A percentile compares a stretch with the other conserved stretches of the same genome.
Evolutionary conservation across 2,113 vertebrate species (phyloP).

Genomic region (Cyphomyrus plagiostoma): DNA sequence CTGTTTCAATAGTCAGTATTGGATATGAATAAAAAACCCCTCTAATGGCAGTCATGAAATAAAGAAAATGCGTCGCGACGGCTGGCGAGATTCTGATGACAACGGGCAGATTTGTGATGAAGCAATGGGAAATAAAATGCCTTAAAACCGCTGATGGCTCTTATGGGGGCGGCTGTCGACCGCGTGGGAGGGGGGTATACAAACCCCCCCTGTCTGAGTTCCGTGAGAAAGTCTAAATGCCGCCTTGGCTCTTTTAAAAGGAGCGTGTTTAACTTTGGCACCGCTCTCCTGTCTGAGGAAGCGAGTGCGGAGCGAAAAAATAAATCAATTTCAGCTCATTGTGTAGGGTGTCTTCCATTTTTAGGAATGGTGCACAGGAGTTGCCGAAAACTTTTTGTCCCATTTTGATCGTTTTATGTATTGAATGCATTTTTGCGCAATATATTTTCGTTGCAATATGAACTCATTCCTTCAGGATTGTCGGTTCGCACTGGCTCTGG

Average conservation of each 20-base stretch:
- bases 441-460: neutral
- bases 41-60: conserved; percentile 27
- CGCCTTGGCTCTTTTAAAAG: neutral
- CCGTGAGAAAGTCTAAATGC: neutral
- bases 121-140: conserved; percentile 15
- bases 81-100: conserved; percentile 5
- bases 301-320: neutral
- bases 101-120: conserved; percentile 9
- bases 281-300: neutral
- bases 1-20: conserved; percentile 30
- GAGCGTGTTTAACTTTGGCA: neutral
- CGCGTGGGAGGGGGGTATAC: neutral
- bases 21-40: conserved; percentile 30
- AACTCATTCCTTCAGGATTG: neutral
- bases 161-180: neutral
- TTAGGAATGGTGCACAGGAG: neutral
- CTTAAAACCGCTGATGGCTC: neutral
- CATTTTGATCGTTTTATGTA: neutral
- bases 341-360: neutral
- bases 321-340: neutral
- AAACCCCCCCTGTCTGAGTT: neutral
- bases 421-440: neutral
- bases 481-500: neutral
- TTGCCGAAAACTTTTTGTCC: neutral
- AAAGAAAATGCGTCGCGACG: neutral